Percentiles rank a stretch among this genome's conserved stretches.
These are phyloP conservation scores for Onychomys leucogaster DNA, from an alignment of 2,797 vertebrate genomes.

Conservation along the genomic window DNA sequence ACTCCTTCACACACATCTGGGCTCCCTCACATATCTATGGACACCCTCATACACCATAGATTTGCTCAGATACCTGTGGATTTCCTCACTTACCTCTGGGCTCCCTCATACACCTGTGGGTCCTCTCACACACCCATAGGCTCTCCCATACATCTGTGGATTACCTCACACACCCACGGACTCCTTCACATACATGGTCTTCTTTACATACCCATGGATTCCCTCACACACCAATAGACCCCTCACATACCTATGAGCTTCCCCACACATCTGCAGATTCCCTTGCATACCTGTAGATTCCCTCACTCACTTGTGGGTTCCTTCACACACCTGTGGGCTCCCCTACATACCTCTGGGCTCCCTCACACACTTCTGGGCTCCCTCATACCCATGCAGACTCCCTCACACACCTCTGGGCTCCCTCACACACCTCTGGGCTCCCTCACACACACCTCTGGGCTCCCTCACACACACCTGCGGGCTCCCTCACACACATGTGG, in stretches of 20 bases:
- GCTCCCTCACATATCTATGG: too few relatives aligned
- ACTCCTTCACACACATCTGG: too few relatives aligned
- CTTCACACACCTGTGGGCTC: neutral
- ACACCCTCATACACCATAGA: too few relatives aligned
- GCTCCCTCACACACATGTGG: too few relatives aligned
- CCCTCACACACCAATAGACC: rapidly evolving
- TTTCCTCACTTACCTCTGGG: too few relatives aligned
- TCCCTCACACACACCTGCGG: too few relatives aligned
- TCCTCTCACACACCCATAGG: rapidly evolving
- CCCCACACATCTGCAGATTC: neutral
- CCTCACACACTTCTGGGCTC: neutral
- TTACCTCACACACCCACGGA: rapidly evolving
- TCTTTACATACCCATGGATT: rapidly evolving
- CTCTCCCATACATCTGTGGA: too few relatives aligned
- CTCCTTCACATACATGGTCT: rapidly evolving
- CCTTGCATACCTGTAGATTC: neutral
- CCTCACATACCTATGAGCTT: neutral
- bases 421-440: neutral
- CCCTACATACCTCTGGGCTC: neutral
- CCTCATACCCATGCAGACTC: rapidly evolving
- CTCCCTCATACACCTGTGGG: rapidly evolving
- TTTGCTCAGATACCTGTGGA: too few relatives aligned
- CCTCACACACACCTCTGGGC: neutral
- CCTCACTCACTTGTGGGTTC: neutral
- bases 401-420: neutral